Evolutionary conservation across 2,797 vertebrate species (phyloP).

Genomic region (Podarcis siculus): DNA sequence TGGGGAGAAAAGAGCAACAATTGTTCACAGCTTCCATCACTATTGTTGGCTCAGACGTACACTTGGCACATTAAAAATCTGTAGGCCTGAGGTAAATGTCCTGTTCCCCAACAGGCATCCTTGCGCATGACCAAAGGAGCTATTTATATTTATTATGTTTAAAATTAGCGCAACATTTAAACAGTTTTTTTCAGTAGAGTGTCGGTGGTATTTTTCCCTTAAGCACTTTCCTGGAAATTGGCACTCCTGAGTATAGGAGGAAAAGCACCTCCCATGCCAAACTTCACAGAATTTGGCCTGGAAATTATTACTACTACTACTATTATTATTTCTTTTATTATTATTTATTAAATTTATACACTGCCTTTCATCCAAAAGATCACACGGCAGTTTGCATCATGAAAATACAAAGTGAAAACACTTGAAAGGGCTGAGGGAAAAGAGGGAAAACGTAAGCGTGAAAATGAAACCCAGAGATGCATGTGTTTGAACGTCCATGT

Average conservation of each 20-base stretch:
- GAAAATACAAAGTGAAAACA: no score
- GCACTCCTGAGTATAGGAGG: neutral
- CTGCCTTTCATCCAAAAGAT: no score
- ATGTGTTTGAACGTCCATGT: neutral
- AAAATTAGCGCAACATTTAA: slow-evolving; percentile 1
- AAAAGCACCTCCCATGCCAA: neutral
- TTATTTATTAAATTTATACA: no score
- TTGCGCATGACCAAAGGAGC: neutral
- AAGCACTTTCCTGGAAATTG: neutral
- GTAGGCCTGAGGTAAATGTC: neutral
- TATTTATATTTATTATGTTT: neutral
- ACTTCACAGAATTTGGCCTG: neutral
- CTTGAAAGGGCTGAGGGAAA: neutral
- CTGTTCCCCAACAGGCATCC: neutral
- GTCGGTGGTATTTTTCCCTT: neutral
- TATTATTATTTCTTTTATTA: no score
- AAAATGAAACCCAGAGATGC: neutral
- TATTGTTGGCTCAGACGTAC: neutral
- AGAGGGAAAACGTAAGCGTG: neutral
- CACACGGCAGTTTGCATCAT: no score
- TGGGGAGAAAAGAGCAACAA: neutral
- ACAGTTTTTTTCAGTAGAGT: neutral
- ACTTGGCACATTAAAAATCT: neutral
- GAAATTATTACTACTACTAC: neutral
- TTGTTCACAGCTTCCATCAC: neutral